These are phyloP conservation scores for Siderastrea siderea DNA, from an alignment of 92 coral and sea anemone species.

Conservation along the genomic window DNA sequence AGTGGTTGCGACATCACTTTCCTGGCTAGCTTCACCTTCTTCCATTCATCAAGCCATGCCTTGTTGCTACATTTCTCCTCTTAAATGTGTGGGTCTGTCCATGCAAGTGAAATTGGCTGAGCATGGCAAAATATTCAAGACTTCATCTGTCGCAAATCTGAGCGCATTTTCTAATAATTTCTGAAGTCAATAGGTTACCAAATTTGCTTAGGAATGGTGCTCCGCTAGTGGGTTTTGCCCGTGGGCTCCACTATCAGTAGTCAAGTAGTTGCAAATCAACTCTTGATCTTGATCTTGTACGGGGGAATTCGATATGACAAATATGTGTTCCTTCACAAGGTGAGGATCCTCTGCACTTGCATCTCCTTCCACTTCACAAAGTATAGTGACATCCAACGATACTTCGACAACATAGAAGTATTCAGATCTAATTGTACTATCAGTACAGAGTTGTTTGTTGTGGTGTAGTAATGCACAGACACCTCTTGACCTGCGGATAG, in stretches of 20 bases:
- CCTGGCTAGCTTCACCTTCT: conserved; percentile 40
- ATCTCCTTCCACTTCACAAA: conserved; percentile 58
- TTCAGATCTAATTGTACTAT: conserved; percentile 46
- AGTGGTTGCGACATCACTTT: conserved; percentile 55
- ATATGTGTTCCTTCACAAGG: conserved; percentile 66
- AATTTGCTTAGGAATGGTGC: too few species aligned
- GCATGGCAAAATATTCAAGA: neutral
- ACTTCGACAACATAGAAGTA: conserved; percentile 42
- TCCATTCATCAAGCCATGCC: conserved; percentile 70
- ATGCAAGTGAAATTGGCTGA: neutral
- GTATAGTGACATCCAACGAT: conserved; percentile 60
- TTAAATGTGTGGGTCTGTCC: neutral
- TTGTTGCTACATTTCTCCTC: conserved; percentile 55
- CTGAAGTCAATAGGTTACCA: too few species aligned
- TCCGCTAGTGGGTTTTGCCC: too few species aligned
- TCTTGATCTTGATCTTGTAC: conserved; percentile 57
- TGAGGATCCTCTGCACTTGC: conserved; percentile 58
- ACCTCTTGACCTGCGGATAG: conserved; percentile 53
- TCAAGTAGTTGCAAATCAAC: conserved; percentile 43
- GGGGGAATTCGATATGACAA: conserved; percentile 63
- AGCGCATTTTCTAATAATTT: too few species aligned
- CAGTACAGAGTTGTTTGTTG: conserved; percentile 46
- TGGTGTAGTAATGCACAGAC: conserved; percentile 28
- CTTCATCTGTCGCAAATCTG: too few species aligned
- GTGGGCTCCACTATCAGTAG: neutral